These are phyloP conservation scores for Drosophila subpulchrella DNA, from an alignment of 1,140 invertebrate species.

Conservation along the genomic window DNA sequence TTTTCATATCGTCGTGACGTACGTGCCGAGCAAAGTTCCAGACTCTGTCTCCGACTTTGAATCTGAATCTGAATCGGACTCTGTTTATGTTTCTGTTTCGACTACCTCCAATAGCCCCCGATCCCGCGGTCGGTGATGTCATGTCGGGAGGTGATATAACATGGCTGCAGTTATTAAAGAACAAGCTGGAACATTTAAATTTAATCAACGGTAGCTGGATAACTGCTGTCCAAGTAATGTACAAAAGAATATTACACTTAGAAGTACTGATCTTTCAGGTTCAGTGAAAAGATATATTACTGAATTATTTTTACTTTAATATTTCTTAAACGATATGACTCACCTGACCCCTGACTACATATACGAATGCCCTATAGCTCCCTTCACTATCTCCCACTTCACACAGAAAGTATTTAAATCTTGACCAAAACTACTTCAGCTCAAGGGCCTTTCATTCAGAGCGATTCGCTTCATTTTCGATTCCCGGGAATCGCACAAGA, in stretches of 20 bases:
- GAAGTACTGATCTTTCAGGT: too few relatives aligned
- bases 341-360: background rate
- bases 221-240: background rate
- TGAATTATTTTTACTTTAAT: too few relatives aligned
- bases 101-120: background rate
- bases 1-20: constrained; percentile 74
- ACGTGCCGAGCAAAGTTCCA: constrained; percentile 68
- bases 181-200: constrained; percentile 21
- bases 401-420: constrained; percentile 23
- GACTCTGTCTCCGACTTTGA: constrained; percentile 28
- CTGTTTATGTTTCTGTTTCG: constrained; percentile 12
- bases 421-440: constrained; percentile 30
- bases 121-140: constrained; percentile 55
- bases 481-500: constrained; percentile 32
- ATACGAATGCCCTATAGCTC: background rate
- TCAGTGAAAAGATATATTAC: too few relatives aligned
- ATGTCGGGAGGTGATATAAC: constrained; percentile 81
- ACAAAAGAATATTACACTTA: background rate
- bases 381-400: constrained; percentile 24
- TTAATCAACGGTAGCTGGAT: constrained; percentile 30
- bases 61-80: constrained; percentile 26
- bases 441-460: constrained; percentile 52
- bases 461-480: constrained; percentile 45
- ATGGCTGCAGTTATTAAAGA: constrained; percentile 76
- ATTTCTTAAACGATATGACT: background rate